phyloP scores from a whole-genome alignment of 2,888 invertebrate genomes.

The Watsonalla binaria region DNA sequence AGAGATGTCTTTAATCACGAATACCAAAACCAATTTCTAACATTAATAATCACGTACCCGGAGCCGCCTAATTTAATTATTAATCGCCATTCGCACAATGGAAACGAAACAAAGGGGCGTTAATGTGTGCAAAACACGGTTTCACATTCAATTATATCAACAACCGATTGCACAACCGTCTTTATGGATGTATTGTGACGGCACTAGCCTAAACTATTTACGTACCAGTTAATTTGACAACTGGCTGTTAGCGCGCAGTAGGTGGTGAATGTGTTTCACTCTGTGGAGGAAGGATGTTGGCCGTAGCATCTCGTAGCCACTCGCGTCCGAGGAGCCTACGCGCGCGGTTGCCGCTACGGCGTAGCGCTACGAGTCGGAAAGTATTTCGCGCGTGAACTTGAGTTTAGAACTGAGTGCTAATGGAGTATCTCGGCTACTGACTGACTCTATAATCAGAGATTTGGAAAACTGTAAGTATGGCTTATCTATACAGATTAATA shows the following conservation, averaged over 20 bases:
- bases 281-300: slow-evolving; percentile 16
- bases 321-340: slow-evolving; percentile 44
- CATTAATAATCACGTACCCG: slow-evolving; percentile 23
- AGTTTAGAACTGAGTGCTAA: slow-evolving; percentile 1
- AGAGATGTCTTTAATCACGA: slow-evolving; percentile 10
- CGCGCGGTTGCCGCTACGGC: slow-evolving; percentile 47
- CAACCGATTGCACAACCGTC: slow-evolving; percentile 32
- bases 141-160: slow-evolving; percentile 45
- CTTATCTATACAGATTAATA: no score
- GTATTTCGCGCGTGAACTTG: slow-evolving; percentile 32
- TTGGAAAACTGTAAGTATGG: slow-evolving; percentile 1
- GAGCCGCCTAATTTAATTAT: slow-evolving; percentile 34
- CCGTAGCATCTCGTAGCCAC: slow-evolving; percentile 35
- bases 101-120: slow-evolving; percentile 39
- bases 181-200: slow-evolving; percentile 6
- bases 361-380: slow-evolving; percentile 24
- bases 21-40: slow-evolving; percentile 31
- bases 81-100: slow-evolving; percentile 36
- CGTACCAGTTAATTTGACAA: slow-evolving; percentile 11
- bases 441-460: slow-evolving; percentile 12
- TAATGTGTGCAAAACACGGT: slow-evolving; percentile 42
- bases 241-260: slow-evolving; percentile 12
- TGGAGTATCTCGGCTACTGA: slow-evolving; percentile 8
- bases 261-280: slow-evolving; percentile 10
- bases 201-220: neutral